Evolutionary conservation across 2,888 invertebrate genomes (phyloP), one percentile per base, ranked within the genome.

Genomic region (Bellardia pandia): DNA sequence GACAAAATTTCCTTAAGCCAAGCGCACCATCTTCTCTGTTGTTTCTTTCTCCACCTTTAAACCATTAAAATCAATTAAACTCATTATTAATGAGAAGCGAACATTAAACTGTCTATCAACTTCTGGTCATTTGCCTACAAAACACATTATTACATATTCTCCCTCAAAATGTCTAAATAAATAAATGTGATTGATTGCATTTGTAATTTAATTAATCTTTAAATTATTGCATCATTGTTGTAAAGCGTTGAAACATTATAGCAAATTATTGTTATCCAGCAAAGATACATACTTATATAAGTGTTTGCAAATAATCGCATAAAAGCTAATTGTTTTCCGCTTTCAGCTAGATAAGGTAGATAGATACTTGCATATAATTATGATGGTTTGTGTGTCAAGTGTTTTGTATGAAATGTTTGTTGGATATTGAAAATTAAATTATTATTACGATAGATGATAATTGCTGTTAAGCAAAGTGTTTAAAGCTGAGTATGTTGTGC

Each of bases 311-410:
- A n/a, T 51, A 37, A 0, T 42, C 13, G 14, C 30, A 56, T 14
- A 45, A 56, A 56, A 62, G 16, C 14, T 81, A 66, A 81, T 81
- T 81, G 64, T 56, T 81, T 81, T 74, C 42, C 66, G 66, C 56
- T 72, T 53, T 13, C 4, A 45, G 64, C 5, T 40, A 56, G n/a
- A 23, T 23, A 23, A 23, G 23, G 23, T 23, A 23, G 0, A 1
- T 23, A 23, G 23, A n/a, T 51, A 53, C 64, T 33, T 6, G 45
- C 13, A 9, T 42, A 42, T 58, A 58, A 53, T 68, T 69, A 69
- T 16, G 33, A 45, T 68, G 30, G 56, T 30, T 77, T 77, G 30
- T 51, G 14, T 53, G 51, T 51, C 33, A 42, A 45, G 45, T n/a
- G 33, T 45, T 78, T 37, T 60, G 42, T 37, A 3, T 56, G 30